Evolutionary conservation across 1,140 invertebrate species (phyloP), one percentile per base, ranked within the genome.

Genomic region (Caerostris darwini): DNA sequence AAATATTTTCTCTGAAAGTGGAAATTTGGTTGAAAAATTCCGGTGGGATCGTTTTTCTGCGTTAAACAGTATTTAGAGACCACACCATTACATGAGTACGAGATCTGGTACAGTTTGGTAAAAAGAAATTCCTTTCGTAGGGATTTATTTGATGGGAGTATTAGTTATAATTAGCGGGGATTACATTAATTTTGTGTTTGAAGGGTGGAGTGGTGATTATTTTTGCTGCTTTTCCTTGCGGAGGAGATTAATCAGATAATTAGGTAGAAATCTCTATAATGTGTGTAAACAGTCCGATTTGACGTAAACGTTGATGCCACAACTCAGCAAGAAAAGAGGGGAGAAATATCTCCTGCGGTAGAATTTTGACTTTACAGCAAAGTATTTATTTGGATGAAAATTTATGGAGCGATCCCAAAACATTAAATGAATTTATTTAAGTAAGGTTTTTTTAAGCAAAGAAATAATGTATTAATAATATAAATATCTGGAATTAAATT

Each of bases 71-170:
- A 53, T 14, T 14, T 12, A 53, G 50, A 34, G 8, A 17, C 17
- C 77, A 12, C 77, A 2, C 77, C 77, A 54, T 82, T 82, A 17
- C 54, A 50, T n/a, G 50, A 54, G 50, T 10, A 17, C 17, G 14
- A n/a, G 12, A 50, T 3, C 10, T 82, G 17, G 71, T 19, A 14
- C 7, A 19, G n/a, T 64, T 17, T 17, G 7, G 71, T 81, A 82
- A 82, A 54, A 54, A 17, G 17, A 54, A 3, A 7, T 58, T n/a
- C 4, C 14, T 56, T 5, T 7, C n/a, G 6, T 57, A n/a, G 54
- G 53, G 6, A 58, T 83, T 83, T 58, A 83, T 56, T 56, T 83
- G 82, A 83, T 57, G 82, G 17, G 82, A n/a, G 82, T 58, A 56
- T 57, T 57, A 56, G 82, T 83, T 57, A 57, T 56, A 83, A 83